Evolutionary conservation across 2,888 invertebrate species (phyloP).

Genomic region (Oscheius sp.): DNA sequence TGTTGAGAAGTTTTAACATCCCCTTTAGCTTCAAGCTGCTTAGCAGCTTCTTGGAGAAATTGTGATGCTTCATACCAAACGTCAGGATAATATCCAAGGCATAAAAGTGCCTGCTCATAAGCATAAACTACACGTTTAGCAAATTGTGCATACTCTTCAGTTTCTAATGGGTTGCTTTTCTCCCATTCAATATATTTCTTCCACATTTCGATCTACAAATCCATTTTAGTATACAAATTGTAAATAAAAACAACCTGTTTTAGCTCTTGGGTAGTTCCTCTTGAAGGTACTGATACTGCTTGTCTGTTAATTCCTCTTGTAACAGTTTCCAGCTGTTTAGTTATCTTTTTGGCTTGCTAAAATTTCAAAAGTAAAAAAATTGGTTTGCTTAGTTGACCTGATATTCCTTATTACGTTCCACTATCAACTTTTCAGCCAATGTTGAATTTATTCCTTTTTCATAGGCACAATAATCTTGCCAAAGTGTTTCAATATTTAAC

Average conservation of each 20-base stretch:
- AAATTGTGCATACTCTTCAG: slow-evolving; percentile 82
- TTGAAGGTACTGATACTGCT: slow-evolving; percentile 95
- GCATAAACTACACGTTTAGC: slow-evolving; percentile 87
- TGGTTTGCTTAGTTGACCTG: slow-evolving; percentile 38
- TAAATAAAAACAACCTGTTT: slow-evolving; percentile 62
- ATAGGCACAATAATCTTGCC: slow-evolving; percentile 94
- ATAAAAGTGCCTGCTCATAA: slow-evolving; percentile 94
- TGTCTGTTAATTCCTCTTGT: slow-evolving; percentile 93
- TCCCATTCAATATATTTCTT: slow-evolving; percentile 98
- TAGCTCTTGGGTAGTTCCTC: slow-evolving; percentile 71
- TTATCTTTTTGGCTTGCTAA: slow-evolving; percentile 79
- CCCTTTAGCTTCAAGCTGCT: slow-evolving; percentile 82
- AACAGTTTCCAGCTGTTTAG: slow-evolving; percentile 92
- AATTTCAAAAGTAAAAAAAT: not conserved
- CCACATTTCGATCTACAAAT: slow-evolving; percentile 86
- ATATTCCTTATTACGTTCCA: slow-evolving; percentile 93
- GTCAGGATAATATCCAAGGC: slow-evolving; percentile 71
- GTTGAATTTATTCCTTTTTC: slow-evolving; percentile 86
- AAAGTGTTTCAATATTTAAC: slow-evolving; percentile 90
- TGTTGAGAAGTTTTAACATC: slow-evolving; percentile 54
- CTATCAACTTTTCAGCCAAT: slow-evolving; percentile 95
- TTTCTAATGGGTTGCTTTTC: slow-evolving; percentile 91
- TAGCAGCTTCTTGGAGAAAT: slow-evolving; percentile 92
- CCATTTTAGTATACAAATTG: slow-evolving; percentile 16
- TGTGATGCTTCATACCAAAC: slow-evolving; percentile 98